These are phyloP conservation scores for Leptosomus discolor DNA, from an alignment of 2,113 vertebrate species.

Conservation along the genomic window DNA sequence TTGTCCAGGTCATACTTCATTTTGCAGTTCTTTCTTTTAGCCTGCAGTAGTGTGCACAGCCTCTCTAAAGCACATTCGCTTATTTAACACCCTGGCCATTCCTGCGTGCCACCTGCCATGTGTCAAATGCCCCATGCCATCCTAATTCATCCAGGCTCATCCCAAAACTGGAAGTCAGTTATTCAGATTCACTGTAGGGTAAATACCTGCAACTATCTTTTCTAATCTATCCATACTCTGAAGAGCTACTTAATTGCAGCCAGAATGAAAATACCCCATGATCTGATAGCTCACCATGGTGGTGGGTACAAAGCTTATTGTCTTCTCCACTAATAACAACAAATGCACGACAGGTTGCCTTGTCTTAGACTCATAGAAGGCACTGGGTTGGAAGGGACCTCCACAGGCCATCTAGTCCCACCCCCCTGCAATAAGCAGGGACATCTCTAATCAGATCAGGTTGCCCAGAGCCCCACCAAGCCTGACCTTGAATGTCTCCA, in stretches of 20 bases:
- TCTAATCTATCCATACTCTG: neutral
- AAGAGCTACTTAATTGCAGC: neutral
- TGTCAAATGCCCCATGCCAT: rapidly evolving
- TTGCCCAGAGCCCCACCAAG: too few relatives aligned
- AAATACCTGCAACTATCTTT: neutral
- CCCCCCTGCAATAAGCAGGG: too few relatives aligned
- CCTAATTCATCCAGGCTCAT: neutral
- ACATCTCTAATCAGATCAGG: too few relatives aligned
- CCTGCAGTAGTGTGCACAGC: neutral
- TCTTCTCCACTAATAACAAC: neutral
- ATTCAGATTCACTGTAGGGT: neutral
- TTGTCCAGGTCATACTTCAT: neutral
- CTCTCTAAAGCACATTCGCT: neutral
- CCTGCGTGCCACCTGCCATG: rapidly evolving
- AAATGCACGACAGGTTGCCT: neutral
- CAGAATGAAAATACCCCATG: neutral
- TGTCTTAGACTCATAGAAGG: too few relatives aligned
- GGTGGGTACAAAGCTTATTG: neutral
- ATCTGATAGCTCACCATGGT: neutral
- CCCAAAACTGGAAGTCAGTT: neutral
- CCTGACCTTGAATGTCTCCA: too few relatives aligned
- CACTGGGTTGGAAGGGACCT: too few relatives aligned
- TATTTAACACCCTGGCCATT: neutral
- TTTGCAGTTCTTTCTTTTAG: neutral
- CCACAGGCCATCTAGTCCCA: too few relatives aligned